A percentile compares a stretch with the other conserved stretches of the same genome.
Conservation (phyloP, 2,888 invertebrate species). For the Nomada ruficornis region DNA sequence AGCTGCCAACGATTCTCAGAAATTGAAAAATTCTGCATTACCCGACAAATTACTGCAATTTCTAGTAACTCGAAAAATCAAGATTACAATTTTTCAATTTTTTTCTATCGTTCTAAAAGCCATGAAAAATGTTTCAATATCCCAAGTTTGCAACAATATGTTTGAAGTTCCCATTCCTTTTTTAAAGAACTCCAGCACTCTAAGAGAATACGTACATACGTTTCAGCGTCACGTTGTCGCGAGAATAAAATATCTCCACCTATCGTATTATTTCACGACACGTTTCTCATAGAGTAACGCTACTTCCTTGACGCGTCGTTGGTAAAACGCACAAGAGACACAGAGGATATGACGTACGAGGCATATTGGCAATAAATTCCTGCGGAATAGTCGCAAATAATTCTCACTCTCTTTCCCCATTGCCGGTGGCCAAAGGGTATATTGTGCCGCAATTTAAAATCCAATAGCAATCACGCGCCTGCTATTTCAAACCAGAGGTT, state of each 20-base stretch:
- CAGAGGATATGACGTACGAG: conserved; percentile 46
- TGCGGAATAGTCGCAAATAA: conserved; percentile 55
- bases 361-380: conserved; percentile 56
- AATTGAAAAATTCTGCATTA: too few relatives aligned
- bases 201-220: background rate
- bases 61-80: too few relatives aligned
- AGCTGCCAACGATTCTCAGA: too few relatives aligned
- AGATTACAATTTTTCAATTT: too few relatives aligned
- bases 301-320: background rate
- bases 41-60: too few relatives aligned
- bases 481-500: conserved; percentile 26
- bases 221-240: background rate
- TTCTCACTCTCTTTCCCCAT: conserved; percentile 34
- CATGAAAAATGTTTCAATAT: too few relatives aligned
- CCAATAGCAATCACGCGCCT: conserved; percentile 48
- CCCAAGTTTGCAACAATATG: too few relatives aligned
- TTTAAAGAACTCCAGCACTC: too few relatives aligned
- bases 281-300: background rate
- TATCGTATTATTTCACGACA: conserved; percentile 22
- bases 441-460: conserved; percentile 60
- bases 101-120: too few relatives aligned
- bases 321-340: background rate
- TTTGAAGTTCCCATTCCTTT: background rate
- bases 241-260: conserved; percentile 26
- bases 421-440: conserved; percentile 13